A percentile compares a stretch with the other conserved stretches of the same genome.
Conservation (phyloP, 2,797 vertebrate genomes). For the Squalus acanthias region DNA sequence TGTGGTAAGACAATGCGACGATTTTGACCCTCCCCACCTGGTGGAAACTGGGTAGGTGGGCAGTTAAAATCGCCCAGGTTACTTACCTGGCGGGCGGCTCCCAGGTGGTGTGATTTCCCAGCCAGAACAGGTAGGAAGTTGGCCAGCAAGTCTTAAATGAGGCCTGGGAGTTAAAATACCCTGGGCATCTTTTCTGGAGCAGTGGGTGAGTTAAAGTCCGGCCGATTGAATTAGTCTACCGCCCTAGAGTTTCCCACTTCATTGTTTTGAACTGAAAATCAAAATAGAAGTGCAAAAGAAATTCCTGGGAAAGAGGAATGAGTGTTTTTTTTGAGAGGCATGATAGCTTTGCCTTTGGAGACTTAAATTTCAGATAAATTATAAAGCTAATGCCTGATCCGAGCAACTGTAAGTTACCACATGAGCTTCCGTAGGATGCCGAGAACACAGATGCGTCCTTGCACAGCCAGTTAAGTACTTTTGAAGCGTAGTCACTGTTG, state of each 20-base stretch:
- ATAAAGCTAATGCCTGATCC: background rate
- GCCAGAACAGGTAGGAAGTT: background rate
- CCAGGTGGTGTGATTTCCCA: background rate
- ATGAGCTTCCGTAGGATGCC: background rate
- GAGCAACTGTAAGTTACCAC: background rate
- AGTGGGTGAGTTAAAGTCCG: background rate
- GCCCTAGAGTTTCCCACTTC: background rate
- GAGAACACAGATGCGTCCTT: too few relatives aligned
- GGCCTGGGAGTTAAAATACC: background rate
- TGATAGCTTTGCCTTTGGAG: background rate
- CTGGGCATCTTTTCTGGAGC: background rate
- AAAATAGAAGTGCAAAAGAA: background rate
- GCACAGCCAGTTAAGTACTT: too few relatives aligned
- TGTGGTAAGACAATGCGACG: background rate
- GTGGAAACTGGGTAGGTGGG: background rate
- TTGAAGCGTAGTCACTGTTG: background rate
- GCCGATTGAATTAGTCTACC: background rate
- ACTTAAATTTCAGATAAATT: background rate
- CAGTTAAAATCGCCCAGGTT: background rate
- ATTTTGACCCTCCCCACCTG: background rate
- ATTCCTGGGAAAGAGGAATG: background rate
- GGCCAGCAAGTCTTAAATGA: background rate
- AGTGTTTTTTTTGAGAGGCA: background rate
- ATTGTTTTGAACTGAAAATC: background rate
- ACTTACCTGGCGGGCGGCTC: background rate